Conservation (phyloP, 2,888 invertebrate species). For the Malacosoma neustria region DNA sequence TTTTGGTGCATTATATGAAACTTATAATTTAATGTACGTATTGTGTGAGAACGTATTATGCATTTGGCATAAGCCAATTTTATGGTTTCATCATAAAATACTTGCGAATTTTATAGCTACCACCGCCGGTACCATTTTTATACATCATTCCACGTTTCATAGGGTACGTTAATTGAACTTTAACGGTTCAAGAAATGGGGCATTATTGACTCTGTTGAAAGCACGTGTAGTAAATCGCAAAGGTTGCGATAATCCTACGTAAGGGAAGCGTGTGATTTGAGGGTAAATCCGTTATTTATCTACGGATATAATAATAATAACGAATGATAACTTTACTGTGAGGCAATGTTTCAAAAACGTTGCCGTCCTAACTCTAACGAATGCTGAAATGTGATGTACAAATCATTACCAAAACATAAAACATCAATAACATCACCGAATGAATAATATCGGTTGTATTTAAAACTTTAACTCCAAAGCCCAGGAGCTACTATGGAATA, state of each 20-base stretch:
- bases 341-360: too few relatives aligned
- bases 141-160: slow-evolving; percentile 56
- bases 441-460: too few relatives aligned
- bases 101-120: slow-evolving; percentile 42
- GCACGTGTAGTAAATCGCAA: slow-evolving; percentile 29
- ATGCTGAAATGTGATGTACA: too few relatives aligned
- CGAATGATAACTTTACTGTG: too few relatives aligned
- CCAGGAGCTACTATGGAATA: too few relatives aligned
- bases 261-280: slow-evolving; percentile 20
- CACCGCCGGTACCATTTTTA: slow-evolving; percentile 49
- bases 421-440: too few relatives aligned
- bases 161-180: slow-evolving; percentile 57
- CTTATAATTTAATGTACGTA: background rate
- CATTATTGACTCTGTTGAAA: slow-evolving; percentile 43
- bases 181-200: slow-evolving; percentile 47
- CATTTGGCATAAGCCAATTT: slow-evolving; percentile 4
- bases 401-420: too few relatives aligned
- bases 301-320: background rate
- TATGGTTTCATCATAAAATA: slow-evolving; percentile 47
- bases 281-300: background rate
- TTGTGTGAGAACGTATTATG: background rate
- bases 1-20: too few relatives aligned
- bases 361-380: too few relatives aligned
- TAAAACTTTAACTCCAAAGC: too few relatives aligned
- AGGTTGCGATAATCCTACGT: slow-evolving; percentile 23